phyloP scores from a whole-genome alignment of 2,113 vertebrate genomes.

The Larimichthys polyactis region DNA sequence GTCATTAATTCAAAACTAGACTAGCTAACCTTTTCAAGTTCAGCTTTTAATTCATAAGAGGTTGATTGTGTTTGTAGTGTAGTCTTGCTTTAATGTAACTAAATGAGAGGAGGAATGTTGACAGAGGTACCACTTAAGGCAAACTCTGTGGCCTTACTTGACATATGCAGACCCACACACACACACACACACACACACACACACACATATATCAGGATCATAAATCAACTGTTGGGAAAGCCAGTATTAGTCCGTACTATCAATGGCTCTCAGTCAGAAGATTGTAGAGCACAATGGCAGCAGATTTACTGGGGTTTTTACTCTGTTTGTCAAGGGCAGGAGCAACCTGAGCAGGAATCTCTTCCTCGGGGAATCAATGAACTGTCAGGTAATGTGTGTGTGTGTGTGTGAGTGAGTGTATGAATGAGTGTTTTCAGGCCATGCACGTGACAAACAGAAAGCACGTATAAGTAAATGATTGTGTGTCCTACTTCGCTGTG shows the following conservation, averaged over 20 bases:
- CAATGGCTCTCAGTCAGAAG: conserved; percentile 61
- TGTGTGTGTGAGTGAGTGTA: background rate
- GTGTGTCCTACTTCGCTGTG: background rate
- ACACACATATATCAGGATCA: conserved; percentile 13
- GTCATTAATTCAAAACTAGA: background rate
- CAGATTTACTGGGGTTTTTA: conserved; percentile 72
- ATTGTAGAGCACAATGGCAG: conserved; percentile 46
- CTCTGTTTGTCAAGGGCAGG: conserved; percentile 82
- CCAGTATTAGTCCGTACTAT: conserved; percentile 45
- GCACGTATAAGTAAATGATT: conserved; percentile 14
- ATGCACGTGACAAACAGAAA: background rate
- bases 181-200: conserved; percentile 3
- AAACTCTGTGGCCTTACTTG: conserved; percentile 1
- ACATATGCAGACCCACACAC: background rate
- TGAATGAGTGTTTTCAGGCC: background rate
- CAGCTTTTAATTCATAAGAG: no score
- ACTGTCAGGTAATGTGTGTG: conserved; percentile 31
- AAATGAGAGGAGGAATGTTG: background rate
- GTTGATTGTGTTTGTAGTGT: no score
- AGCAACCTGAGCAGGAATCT: conserved; percentile 53
- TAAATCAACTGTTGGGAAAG: conserved; percentile 55
- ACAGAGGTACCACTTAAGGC: background rate
- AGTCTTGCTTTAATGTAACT: background rate
- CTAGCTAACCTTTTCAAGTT: background rate
- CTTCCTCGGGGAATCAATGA: conserved; percentile 61